Evolutionary conservation across 2,113 vertebrate genomes (phyloP).

Genomic region (Romanogobio albipinnatus): DNA sequence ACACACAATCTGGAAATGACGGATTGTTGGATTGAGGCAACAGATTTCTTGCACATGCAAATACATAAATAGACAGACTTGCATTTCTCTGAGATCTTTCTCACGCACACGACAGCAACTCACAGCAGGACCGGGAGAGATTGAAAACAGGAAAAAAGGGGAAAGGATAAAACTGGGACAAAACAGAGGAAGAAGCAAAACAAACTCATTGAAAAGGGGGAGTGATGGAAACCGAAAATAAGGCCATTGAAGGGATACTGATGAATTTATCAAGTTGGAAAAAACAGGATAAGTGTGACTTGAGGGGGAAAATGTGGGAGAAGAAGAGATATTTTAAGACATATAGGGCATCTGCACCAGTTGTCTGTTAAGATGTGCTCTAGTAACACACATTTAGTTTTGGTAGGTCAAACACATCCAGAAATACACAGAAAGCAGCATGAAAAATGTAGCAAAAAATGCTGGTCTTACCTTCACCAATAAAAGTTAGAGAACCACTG

Average conservation of each 20-base stretch:
- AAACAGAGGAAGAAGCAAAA: not conserved
- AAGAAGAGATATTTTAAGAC: slow-evolving; percentile 29
- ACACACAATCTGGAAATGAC: not conserved
- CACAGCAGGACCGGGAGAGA: not conserved
- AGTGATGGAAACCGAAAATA: not conserved
- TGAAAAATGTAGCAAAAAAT: not conserved
- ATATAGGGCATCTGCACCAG: not conserved
- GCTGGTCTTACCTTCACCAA: not conserved
- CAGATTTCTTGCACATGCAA: not conserved
- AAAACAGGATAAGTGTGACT: not conserved
- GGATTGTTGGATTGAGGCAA: no score
- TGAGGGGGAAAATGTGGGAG: not conserved
- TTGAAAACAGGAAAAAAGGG: not conserved
- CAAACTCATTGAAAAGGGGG: not conserved
- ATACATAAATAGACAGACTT: not conserved
- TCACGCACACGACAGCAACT: not conserved
- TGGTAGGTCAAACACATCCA: slow-evolving; percentile 16
- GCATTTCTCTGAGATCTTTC: not conserved
- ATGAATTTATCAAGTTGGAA: not conserved
- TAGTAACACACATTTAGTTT: slow-evolving; percentile 20
- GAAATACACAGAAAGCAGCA: not conserved
- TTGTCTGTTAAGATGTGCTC: slow-evolving; percentile 14
- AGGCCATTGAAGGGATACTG: not conserved
- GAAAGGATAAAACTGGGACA: not conserved
- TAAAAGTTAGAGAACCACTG: no score